Evolutionary conservation across 2,113 vertebrate genomes (phyloP), one percentile per base, ranked within the genome.

Genomic region (Rhynchomys soricoides): DNA sequence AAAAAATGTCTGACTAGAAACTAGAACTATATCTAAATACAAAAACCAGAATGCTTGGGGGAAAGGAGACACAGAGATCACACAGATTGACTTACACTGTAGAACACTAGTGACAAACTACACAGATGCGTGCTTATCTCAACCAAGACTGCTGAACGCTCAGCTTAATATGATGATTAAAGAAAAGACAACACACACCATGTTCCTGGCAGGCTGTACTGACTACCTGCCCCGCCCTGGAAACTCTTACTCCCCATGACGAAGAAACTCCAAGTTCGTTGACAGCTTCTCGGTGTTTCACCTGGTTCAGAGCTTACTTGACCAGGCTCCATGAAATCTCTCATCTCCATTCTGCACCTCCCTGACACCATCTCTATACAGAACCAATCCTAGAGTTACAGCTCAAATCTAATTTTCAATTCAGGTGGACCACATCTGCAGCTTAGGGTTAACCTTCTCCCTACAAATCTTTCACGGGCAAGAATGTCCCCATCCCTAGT

Each of bases 401-500:
- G 91, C 92, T 96, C 95, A 40, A 86, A 68, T 26, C 57, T 12
- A 75, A 75, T 88, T 10, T 95, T 96, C 97, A 91, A 7, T 77
- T 10, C 98, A 94, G 98, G 97, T 96, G 68, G 98, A 96, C 98
- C 96, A 96, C 74, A 97, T 96, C 97, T 95, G 88, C 95, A 96
- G 88, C 96, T 98, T 94, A 98, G 97, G 97, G 97, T 68, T 91
- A 71, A 70, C 94, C 89, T 95, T 94, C 95, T 95, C 86, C 90
- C 81, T 66, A 85, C 55, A 95, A 98, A 97, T 97, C 97, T 96
- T 98, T 98, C 97, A 97, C 95, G 97, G 98, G 98, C 96, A 95
- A 91, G 85, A 91, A 95, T 92, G 86, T 86, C 48, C 78, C 86
- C 48, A 59, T 57, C 68, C 94, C 57, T 90, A 97, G 94, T 96